Evolutionary conservation across 1,140 invertebrate species (phyloP), one percentile per base, ranked within the genome.

Genomic region (Nephila pilipes): DNA sequence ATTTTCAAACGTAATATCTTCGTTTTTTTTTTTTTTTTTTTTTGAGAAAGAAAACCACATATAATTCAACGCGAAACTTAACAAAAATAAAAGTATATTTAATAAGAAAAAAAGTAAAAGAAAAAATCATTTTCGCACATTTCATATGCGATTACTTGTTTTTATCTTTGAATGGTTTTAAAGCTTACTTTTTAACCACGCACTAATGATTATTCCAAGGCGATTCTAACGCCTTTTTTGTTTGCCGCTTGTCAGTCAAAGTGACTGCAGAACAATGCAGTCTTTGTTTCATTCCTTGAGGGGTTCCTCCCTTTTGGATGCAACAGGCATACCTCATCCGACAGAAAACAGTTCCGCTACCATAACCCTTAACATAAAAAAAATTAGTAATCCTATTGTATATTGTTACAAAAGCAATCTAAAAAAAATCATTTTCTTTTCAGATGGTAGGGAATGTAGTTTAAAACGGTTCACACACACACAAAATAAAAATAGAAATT

Each of bases 161-260:
- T 36, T 75, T 75, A 32, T 5, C 69, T 16, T 18, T 75, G 29
- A 75, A 36, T 75, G 69, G n/a, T 36, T 36, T 75, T 75, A 6
- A 75, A 20, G 18, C 69, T 2, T 32, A 29, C 36, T 75, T 75
- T 75, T 32, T 29, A 29, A 18, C 32, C 29, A 36, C 32, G 12
- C 69, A 75, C 69, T 75, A 75, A 75, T 75, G 69, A 36, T 75
- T 75, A 29, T 75, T 75, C 69, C 32, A 75, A 75, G 69, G 32
- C 14, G 29, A 75, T 32, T 75, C 14, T 75, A 75, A 75, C 69
- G 29, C 32, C 32, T 75, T 75, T 75, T 75, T 75, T 75, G 69
- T 75, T 32, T 36, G 69, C 32, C 69, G 69, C 69, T 75, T 75
- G 69, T 75, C 69, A 75, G 29, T 75, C 69, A 36, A 75, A 75